Conservation (phyloP, 2,797 vertebrate species). For the Leptodactylus fallax region DNA sequence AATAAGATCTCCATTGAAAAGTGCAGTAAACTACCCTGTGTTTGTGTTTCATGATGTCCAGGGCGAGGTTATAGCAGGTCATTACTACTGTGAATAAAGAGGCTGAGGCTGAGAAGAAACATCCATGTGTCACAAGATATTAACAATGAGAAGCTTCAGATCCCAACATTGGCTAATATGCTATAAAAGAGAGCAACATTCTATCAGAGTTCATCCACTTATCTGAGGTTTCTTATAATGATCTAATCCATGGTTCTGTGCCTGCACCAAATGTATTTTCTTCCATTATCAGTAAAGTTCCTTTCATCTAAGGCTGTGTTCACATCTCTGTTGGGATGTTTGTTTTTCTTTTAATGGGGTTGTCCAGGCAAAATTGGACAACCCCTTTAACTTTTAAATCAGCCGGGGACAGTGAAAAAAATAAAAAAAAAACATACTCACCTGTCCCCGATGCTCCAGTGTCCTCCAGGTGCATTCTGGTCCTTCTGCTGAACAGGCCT, state of each 20-base stretch:
- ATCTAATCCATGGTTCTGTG: neutral
- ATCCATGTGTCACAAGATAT: neutral
- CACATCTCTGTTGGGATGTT: too few species aligned
- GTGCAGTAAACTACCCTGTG: neutral
- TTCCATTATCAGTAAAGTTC: neutral
- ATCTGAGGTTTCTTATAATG: neutral
- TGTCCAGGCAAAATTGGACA: too few species aligned
- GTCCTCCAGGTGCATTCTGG: too few species aligned
- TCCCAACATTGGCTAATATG: neutral
- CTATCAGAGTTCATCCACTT: neutral
- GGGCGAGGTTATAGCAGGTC: neutral
- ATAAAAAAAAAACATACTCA: too few species aligned
- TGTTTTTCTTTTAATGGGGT: too few species aligned
- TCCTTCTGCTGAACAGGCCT: too few species aligned
- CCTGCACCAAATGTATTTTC: neutral
- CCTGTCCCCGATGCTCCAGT: too few species aligned
- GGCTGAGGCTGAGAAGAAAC: neutral
- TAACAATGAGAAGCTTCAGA: conserved; percentile 15
- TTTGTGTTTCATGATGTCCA: neutral
- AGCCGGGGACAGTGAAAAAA: too few species aligned
- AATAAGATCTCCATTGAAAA: too few species aligned
- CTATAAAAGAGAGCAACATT: neutral
- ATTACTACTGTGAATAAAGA: neutral
- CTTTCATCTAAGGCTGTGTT: neutral
- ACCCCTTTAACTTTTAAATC: too few species aligned